Base-by-base conservation (phyloP, 2,113 vertebrate species). In the Bos javanicus region DNA sequence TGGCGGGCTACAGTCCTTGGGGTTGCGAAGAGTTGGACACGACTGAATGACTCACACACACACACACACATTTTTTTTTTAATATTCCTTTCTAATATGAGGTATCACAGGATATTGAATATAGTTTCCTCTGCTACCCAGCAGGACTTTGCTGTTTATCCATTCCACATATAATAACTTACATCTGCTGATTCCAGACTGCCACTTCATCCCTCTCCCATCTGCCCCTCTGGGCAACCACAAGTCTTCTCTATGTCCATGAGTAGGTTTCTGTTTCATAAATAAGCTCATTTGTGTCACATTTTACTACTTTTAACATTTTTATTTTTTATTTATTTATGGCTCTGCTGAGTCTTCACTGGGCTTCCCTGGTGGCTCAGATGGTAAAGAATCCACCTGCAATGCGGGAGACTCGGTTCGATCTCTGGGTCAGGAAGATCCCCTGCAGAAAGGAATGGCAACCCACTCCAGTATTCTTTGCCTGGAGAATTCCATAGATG, bases 1-100 rank as follows among this genome's bases (percentile, higher is more conserved):
- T 67, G 16, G 33, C 8, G 0, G 33, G 62, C 33, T 67, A n/a
- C 62, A 67, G 33, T 71, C 67, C 0, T 0, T 71, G n/a, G 67
- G 10, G n/a, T 71, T 7, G 11, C 0, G 0, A 71, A 71, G 67
- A 71, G 67, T 39, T 11, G 67, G n/a, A 39, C 67, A 39, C 2
- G 5, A 71, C 19, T 23, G 67, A 71, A 10, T 71, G 67, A 39
- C n/a, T 12, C 57, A 60, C 25, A 60, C 57, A 60, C 25, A 59
- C 25, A 59, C 64, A 71, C 64, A 23, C n/a, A 57, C 46, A 11
- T 12, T 48, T 48, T n/a, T 64, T 67, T 39, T 71, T 23, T 0
- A 6, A 46, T 46, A 76, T 46, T 46, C 11, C 36, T 76, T 76
- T 46, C 39, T 46, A 28, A 11, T 76, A 76, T 46, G 74, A 26